Percentiles rank a stretch among this genome's conserved stretches.
These are phyloP conservation scores for Labroides dimidiatus DNA, from an alignment of 2,797 vertebrate genomes.

Conservation along the genomic window DNA sequence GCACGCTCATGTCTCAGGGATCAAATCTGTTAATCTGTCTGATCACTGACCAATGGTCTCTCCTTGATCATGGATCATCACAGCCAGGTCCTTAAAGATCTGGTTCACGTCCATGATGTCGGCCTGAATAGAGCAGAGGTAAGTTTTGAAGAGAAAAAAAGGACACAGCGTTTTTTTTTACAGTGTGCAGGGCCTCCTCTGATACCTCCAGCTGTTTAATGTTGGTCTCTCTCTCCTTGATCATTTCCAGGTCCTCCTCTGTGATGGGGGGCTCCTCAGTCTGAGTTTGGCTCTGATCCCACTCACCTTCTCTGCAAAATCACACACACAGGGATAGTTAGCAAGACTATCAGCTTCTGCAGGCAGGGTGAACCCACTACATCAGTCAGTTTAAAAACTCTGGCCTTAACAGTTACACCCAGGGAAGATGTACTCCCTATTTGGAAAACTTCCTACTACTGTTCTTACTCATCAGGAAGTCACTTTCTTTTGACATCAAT, in stretches of 20 bases:
- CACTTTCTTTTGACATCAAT: too few species aligned
- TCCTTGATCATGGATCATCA: constrained; percentile 97
- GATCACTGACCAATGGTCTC: constrained; percentile 90
- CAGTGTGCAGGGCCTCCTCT: neutral
- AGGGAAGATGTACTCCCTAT: too few species aligned
- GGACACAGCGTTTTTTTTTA: neutral
- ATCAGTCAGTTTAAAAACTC: too few species aligned
- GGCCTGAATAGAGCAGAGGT: constrained; percentile 78
- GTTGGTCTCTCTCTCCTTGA: constrained; percentile 92
- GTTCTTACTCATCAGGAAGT: too few species aligned
- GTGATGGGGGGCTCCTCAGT: constrained; percentile 87
- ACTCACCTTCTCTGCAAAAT: constrained; percentile 83
- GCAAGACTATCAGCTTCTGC: neutral
- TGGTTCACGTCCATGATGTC: constrained; percentile 96
- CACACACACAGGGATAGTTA: neutral
- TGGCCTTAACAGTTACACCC: too few species aligned
- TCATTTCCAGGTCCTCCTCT: constrained; percentile 91
- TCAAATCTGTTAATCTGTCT: neutral
- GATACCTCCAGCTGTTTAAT: constrained; percentile 92
- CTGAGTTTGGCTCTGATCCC: constrained; percentile 88
- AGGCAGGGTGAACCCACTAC: too few species aligned
- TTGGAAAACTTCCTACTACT: too few species aligned
- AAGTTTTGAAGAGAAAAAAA: neutral
- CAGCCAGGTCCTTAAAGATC: constrained; percentile 95
- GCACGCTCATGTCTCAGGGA: neutral